Conservation (phyloP, 2,113 vertebrate species). For the Arothron firmamentum region DNA sequence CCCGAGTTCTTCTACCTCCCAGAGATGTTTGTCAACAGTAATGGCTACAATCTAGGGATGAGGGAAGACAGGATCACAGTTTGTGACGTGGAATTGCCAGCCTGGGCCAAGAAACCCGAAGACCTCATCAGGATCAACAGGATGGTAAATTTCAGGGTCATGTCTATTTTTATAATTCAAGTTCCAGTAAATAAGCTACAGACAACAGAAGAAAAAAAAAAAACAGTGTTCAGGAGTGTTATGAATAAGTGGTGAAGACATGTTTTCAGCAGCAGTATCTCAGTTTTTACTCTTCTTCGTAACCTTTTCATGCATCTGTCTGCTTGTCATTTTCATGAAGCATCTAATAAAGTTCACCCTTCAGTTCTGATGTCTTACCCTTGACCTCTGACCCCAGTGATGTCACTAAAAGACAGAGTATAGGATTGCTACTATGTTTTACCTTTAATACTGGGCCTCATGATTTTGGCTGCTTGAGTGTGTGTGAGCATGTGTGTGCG, state of each 20-base stretch:
- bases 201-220: neutral
- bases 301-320: slow-evolving; percentile 38
- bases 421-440: slow-evolving; percentile 79
- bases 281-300: slow-evolving; percentile 1
- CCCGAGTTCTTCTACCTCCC: slow-evolving; percentile 98
- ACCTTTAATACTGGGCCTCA: slow-evolving; percentile 80
- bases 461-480: slow-evolving; percentile 76
- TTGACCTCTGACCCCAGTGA: slow-evolving; percentile 73
- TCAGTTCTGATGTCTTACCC: slow-evolving; percentile 83
- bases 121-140: slow-evolving; percentile 96
- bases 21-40: slow-evolving; percentile 98
- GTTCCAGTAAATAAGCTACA: neutral
- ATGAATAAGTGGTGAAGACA: too few species aligned
- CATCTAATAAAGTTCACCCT: slow-evolving; percentile 81
- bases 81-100: slow-evolving; percentile 89
- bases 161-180: neutral
- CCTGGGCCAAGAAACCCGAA: slow-evolving; percentile 95
- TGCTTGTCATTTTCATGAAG: slow-evolving; percentile 79
- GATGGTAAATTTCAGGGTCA: slow-evolving; percentile 82
- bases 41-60: slow-evolving; percentile 87
- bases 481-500: slow-evolving; percentile 1
- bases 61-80: slow-evolving; percentile 85
- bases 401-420: slow-evolving; percentile 78
- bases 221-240: too few species aligned
- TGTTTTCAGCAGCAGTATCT: neutral